Conservation (phyloP, 2,797 vertebrate genomes). For the Lutjanus campechanus region DNA sequence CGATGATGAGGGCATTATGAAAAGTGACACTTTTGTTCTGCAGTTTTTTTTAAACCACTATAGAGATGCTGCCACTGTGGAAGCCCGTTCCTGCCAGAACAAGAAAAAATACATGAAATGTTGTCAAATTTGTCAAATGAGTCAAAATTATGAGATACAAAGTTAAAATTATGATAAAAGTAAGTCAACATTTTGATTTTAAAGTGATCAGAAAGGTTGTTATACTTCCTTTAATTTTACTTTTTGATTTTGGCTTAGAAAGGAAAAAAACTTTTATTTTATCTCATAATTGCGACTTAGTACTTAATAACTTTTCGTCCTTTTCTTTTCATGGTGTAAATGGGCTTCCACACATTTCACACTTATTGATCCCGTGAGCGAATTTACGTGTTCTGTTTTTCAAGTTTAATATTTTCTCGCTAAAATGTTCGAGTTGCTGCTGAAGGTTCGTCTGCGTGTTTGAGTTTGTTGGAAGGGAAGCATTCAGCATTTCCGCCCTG, state of each 20-base stretch:
- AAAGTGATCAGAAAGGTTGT: not conserved
- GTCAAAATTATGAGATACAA: not conserved
- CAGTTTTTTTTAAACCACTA: constrained; percentile 1
- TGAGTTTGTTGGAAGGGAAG: constrained; percentile 48
- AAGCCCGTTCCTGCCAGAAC: not conserved
- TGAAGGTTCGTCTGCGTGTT: constrained; percentile 13
- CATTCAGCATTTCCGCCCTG: constrained; percentile 63
- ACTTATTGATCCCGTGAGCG: not conserved
- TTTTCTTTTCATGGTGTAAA: not conserved
- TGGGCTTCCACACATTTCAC: not conserved
- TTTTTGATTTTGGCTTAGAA: not conserved
- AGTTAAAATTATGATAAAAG: not conserved
- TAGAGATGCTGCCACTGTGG: not conserved
- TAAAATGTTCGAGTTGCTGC: constrained; percentile 24
- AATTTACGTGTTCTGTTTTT: constrained; percentile 7
- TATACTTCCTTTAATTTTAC: too few species aligned
- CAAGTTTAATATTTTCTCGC: constrained; percentile 24
- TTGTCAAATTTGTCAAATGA: not conserved
- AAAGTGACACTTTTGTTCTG: constrained; percentile 7
- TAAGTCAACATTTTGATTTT: not conserved
- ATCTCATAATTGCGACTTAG: not conserved
- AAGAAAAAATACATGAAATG: not conserved
- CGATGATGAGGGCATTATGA: constrained; percentile 23
- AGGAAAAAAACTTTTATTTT: not conserved
- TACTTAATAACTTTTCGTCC: not conserved